Conservation (phyloP, 2,797 vertebrate species). For the Pachyuromys duprasi region DNA sequence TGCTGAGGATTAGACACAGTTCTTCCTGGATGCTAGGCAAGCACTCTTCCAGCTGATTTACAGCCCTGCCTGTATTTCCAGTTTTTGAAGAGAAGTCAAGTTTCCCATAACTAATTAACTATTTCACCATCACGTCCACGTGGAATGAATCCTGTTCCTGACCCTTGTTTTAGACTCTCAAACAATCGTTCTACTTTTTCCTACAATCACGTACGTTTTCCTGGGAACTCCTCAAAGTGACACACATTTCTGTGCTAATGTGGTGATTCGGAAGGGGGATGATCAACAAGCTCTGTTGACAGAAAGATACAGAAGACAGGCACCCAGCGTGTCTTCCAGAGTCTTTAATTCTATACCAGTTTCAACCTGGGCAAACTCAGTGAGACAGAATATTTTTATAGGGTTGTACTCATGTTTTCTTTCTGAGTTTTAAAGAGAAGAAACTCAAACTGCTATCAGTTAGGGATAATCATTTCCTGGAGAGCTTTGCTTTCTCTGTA, state of each 20-base stretch:
- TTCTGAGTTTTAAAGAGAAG: slow-evolving; percentile 35
- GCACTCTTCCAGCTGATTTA: not conserved
- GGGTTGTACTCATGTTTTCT: not conserved
- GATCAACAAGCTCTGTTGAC: not conserved
- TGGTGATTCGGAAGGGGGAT: too few relatives aligned
- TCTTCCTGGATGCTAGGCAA: not conserved
- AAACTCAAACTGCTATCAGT: not conserved
- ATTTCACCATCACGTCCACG: not conserved
- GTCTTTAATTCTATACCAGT: not conserved
- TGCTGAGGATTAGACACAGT: not conserved
- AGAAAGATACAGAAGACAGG: not conserved
- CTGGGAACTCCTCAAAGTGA: not conserved
- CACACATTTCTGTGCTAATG: not conserved
- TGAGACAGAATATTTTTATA: not conserved
- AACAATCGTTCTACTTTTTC: not conserved
- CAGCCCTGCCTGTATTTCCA: not conserved
- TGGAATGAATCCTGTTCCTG: not conserved
- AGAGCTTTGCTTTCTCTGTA: not conserved
- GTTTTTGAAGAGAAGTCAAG: slow-evolving; percentile 18
- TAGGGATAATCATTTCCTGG: not conserved
- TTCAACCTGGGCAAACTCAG: not conserved
- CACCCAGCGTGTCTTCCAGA: not conserved
- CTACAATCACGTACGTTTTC: not conserved
- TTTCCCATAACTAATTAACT: slow-evolving; percentile 35
- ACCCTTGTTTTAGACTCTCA: not conserved